Evolutionary conservation across 2,113 vertebrate species (phyloP).

Genomic region (Bothrops jararaca): DNA sequence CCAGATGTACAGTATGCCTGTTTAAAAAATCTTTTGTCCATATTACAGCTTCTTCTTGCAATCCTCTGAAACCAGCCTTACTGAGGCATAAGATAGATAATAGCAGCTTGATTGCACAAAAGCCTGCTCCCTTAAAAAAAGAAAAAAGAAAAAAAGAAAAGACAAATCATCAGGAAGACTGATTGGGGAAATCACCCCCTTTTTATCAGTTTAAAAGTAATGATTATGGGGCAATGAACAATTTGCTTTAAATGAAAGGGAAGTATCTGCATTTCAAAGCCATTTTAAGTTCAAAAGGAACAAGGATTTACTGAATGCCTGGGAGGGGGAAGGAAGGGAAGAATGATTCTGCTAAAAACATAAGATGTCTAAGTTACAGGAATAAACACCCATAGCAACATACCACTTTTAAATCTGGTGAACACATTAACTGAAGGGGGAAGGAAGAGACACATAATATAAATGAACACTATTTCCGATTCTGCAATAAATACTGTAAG

Average conservation of each 20-base stretch:
- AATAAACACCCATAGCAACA: not conserved
- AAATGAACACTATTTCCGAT: not conserved
- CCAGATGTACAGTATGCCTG: slow-evolving; percentile 43
- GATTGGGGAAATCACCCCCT: slow-evolving; percentile 6
- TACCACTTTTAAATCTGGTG: not conserved
- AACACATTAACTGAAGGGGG: not conserved
- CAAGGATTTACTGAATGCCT: not conserved
- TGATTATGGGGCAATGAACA: not conserved
- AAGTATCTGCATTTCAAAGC: slow-evolving; percentile 41
- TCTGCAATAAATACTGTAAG: not conserved
- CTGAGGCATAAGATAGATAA: not conserved
- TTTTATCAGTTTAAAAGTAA: slow-evolving; percentile 9
- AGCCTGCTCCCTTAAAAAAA: not conserved
- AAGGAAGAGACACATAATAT: not conserved
- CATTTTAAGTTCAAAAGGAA: slow-evolving; percentile 31
- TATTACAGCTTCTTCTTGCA: slow-evolving; percentile 36
- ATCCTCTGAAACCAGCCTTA: not conserved
- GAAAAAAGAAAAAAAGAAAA: not conserved
- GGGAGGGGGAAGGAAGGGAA: not conserved
- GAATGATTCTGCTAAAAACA: not conserved
- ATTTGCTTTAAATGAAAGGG: not conserved
- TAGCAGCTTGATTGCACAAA: slow-evolving; percentile 8
- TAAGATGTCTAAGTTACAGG: not conserved
- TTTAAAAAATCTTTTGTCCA: slow-evolving; percentile 40
- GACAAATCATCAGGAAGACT: not conserved